phyloP scores from a whole-genome alignment of 2,888 invertebrate genomes.

The Synanthedon formicaeformis region DNA sequence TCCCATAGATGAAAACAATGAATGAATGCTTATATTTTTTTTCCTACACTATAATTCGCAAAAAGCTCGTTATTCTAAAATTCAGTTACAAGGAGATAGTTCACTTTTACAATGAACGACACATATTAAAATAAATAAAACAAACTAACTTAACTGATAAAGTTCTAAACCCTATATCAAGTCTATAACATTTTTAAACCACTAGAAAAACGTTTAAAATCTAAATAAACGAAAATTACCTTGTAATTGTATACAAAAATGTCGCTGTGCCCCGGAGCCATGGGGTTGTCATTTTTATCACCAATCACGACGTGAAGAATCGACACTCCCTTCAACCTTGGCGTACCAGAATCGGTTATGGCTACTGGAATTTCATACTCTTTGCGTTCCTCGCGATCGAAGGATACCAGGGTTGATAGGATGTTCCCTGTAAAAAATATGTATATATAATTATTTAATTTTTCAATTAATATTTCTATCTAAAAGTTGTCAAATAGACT shows the following conservation, averaged over 20 bases:
- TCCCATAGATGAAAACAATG: too few relatives aligned
- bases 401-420: conserved; percentile 78
- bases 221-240: conserved; percentile 39
- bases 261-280: conserved; percentile 87
- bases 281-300: conserved; percentile 93
- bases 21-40: too few relatives aligned
- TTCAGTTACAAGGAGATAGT: too few relatives aligned
- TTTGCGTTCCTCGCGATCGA: conserved; percentile 90
- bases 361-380: conserved; percentile 89
- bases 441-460: too few relatives aligned
- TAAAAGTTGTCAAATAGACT: too few relatives aligned
- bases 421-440: conserved; percentile 61
- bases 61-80: too few relatives aligned
- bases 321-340: conserved; percentile 81
- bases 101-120: too few relatives aligned
- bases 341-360: conserved; percentile 87
- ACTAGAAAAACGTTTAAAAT: background rate
- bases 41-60: too few relatives aligned
- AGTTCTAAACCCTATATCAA: too few relatives aligned
- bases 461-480: too few relatives aligned
- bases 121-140: too few relatives aligned
- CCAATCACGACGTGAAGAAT: conserved; percentile 91
- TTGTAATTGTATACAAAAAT: conserved; percentile 96
- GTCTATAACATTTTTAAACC: background rate
- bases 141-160: too few relatives aligned